Percentiles rank a stretch among this genome's conserved stretches.
Evolutionary conservation across 1,140 invertebrate genomes (phyloP).

Genomic region (Papilio glaucus): DNA sequence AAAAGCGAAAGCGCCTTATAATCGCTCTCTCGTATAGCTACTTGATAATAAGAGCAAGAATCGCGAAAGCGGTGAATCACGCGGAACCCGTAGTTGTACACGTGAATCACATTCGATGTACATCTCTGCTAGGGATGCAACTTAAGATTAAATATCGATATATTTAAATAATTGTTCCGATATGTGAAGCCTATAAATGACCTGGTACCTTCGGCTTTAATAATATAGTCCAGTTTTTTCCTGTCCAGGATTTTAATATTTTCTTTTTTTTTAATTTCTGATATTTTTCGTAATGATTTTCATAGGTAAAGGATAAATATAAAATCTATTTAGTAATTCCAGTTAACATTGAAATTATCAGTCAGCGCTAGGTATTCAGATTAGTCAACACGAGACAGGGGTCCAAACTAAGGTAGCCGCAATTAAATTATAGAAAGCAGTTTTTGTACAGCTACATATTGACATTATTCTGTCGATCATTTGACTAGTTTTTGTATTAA

Average conservation of each 20-base stretch:
- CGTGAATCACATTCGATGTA: conserved; percentile 46
- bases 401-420: too few relatives aligned
- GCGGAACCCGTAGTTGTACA: conserved; percentile 46
- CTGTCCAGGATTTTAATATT: too few relatives aligned
- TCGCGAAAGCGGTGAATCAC: conserved; percentile 68
- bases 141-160: background rate
- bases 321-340: too few relatives aligned
- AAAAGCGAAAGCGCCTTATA: conserved; percentile 39
- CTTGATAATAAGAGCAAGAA: conserved; percentile 37
- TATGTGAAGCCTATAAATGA: background rate
- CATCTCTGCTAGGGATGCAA: conserved; percentile 33
- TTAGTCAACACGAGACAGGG: too few relatives aligned
- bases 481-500: background rate
- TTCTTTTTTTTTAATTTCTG: conserved; percentile 16
- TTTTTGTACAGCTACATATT: too few relatives aligned
- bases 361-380: too few relatives aligned
- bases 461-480: background rate
- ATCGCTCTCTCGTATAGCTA: conserved; percentile 25
- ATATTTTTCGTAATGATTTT: too few relatives aligned
- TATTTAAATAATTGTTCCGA: background rate
- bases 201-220: background rate
- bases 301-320: too few relatives aligned
- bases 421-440: too few relatives aligned
- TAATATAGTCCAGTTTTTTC: too few relatives aligned
- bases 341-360: too few relatives aligned